Evolutionary conservation across 2,888 invertebrate genomes (phyloP), one percentile per base, ranked within the genome.

Genomic region (Tigriopus californicus): DNA sequence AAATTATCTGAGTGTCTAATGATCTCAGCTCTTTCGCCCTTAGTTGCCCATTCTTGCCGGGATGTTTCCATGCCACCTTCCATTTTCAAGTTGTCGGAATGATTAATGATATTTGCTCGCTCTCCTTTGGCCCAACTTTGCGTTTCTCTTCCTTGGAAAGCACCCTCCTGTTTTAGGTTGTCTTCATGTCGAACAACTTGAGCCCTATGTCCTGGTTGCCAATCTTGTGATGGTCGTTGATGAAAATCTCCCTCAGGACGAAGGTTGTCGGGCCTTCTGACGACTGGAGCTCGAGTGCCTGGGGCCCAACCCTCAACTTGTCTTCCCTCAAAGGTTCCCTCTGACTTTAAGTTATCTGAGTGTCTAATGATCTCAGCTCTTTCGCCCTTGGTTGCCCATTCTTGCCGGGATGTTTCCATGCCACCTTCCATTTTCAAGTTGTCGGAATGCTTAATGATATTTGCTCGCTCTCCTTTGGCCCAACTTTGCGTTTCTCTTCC

Each of bases 341-440:
- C 63, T 47, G 61, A 60, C 46, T 62, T 62, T 42, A 66, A 57
- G 60, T 65, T 66, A 47, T 66, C 66, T 41, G 61, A 51, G 8
- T 64, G 64, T 52, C 61, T 60, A 41, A 54, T 60, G 25, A 64
- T 61, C 18, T 61, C 60, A 13, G 62, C 64, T 47, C 65, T 63
- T 58, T 66, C 65, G 20, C 66, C 66, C 44, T 60, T 60, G 70
- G 46, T 52, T 42, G 51, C 61, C 42, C 44, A 75, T 76, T 67
- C 2, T 55, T 61, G 58, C 8, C 56, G 41, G n/a, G 54, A 60
- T 11, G 47, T 61, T 11, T 51, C 53, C 13, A 64, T 61, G 6
- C 61, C 60, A 13, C 83, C 83, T 67, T 83, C 83, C 65, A 79
- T 75, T 59, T 79, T 79, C 53, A 85, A 74, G 67, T 84, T 80